Evolutionary conservation across 2,888 invertebrate genomes (phyloP).

Genomic region (Sesamia inferens): DNA sequence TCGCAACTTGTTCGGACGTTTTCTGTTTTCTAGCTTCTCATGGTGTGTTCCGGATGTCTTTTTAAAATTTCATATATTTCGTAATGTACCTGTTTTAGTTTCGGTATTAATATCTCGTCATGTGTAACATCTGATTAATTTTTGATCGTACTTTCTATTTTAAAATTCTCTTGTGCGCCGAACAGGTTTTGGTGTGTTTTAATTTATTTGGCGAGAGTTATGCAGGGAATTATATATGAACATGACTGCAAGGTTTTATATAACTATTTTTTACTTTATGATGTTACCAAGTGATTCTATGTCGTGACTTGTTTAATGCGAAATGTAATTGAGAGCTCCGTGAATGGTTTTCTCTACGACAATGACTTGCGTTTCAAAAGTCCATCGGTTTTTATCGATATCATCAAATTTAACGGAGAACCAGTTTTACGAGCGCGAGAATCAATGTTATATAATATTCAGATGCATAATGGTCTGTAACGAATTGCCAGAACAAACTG

Average conservation of each 20-base stretch:
- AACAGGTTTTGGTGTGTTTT: conserved; percentile 74
- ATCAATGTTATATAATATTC: conserved; percentile 66
- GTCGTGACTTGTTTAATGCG: conserved; percentile 56
- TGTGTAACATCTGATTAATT: conserved; percentile 62
- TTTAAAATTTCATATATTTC: conserved; percentile 65
- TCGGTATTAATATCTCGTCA: conserved; percentile 55
- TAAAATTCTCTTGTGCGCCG: conserved; percentile 71
- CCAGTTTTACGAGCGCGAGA: conserved; percentile 68
- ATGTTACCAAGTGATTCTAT: conserved; percentile 59
- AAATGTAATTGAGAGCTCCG: conserved; percentile 55
- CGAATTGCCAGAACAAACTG: conserved; percentile 56
- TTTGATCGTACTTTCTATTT: conserved; percentile 81
- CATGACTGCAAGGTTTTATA: conserved; percentile 72
- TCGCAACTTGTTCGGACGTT: conserved; percentile 76
- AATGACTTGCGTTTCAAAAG: conserved; percentile 40
- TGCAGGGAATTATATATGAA: conserved; percentile 73
- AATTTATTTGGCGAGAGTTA: conserved; percentile 79
- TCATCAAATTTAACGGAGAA: conserved; percentile 59
- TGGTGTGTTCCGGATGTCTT: conserved; percentile 74
- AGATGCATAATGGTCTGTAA: conserved; percentile 66
- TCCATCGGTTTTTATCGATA: conserved; percentile 44
- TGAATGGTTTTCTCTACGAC: conserved; percentile 60
- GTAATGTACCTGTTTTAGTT: conserved; percentile 57
- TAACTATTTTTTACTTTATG: conserved; percentile 77
- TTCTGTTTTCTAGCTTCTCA: conserved; percentile 83